Conservation (phyloP, 1,140 invertebrate genomes). For the Hyles euphorbiae region DNA sequence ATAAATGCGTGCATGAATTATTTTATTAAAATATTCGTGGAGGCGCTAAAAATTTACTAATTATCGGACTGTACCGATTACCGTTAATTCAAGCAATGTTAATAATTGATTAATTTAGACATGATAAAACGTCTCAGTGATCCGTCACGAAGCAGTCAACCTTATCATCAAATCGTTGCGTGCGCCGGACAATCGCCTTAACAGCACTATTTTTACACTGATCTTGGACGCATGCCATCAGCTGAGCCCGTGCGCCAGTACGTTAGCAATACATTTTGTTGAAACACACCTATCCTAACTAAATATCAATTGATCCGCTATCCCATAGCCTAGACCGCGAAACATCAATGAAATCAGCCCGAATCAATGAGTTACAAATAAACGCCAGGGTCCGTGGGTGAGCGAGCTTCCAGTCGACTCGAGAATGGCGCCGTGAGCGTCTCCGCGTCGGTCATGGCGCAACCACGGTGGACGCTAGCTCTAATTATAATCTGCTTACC, state of each 20-base stretch:
- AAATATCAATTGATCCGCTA: slow-evolving; percentile 33
- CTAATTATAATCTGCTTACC: slow-evolving; percentile 63
- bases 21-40: too few relatives aligned
- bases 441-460: slow-evolving; percentile 62
- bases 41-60: too few relatives aligned
- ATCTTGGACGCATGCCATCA: slow-evolving; percentile 63
- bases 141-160: slow-evolving; percentile 43
- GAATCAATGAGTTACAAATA: slow-evolving; percentile 56
- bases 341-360: slow-evolving; percentile 46
- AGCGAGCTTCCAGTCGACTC: slow-evolving; percentile 49
- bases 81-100: too few relatives aligned
- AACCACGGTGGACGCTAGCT: slow-evolving; percentile 58
- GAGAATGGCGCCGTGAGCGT: slow-evolving; percentile 66
- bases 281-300: slow-evolving; percentile 49
- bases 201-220: slow-evolving; percentile 67
- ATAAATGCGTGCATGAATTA: too few relatives aligned
- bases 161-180: slow-evolving; percentile 45
- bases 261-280: slow-evolving; percentile 53
- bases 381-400: slow-evolving; percentile 38
- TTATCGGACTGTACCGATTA: too few relatives aligned
- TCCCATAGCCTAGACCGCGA: slow-evolving; percentile 35
- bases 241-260: slow-evolving; percentile 51
- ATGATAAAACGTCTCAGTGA: not conserved
- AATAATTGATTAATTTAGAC: not conserved
- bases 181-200: slow-evolving; percentile 59